Evolutionary conservation across 2,113 vertebrate genomes (phyloP).

Genomic region (Australoheros scitulus): DNA sequence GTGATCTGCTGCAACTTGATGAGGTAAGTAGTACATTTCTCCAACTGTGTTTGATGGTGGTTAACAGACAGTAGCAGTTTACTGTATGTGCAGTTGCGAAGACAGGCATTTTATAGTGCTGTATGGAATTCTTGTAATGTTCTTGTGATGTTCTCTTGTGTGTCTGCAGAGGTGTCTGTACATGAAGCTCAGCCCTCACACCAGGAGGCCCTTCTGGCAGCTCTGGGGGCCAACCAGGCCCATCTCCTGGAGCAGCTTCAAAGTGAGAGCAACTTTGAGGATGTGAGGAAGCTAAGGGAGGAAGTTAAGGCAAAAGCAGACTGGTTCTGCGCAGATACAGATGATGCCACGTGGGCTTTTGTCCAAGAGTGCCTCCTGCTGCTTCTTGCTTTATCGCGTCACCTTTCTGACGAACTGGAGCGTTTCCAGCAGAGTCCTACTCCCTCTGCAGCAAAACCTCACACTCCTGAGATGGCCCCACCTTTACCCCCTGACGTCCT

Average conservation of each 20-base stretch:
- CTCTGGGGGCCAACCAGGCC: conserved; percentile 78
- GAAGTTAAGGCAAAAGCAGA: conserved; percentile 38
- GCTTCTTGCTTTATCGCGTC: conserved; percentile 80
- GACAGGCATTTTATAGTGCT: neutral
- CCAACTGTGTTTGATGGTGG: too few relatives aligned
- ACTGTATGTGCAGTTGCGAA: too few relatives aligned
- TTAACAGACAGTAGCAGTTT: too few relatives aligned
- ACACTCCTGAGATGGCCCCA: conserved; percentile 81
- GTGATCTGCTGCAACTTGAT: too few relatives aligned
- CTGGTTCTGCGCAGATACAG: conserved; percentile 65
- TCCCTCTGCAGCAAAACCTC: conserved; percentile 37
- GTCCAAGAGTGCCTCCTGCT: conserved; percentile 83
- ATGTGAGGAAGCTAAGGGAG: conserved; percentile 65
- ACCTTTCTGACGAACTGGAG: conserved; percentile 76
- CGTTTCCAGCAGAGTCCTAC: conserved; percentile 62
- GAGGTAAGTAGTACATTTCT: too few relatives aligned
- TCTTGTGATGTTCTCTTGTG: neutral
- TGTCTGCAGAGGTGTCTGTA: conserved; percentile 64
- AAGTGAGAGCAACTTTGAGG: conserved; percentile 63
- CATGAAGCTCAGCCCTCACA: conserved; percentile 61
- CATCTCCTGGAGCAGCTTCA: conserved; percentile 78
- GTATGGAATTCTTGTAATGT: neutral
- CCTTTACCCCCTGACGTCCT: conserved; percentile 87
- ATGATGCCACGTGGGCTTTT: conserved; percentile 82
- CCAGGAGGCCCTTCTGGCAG: conserved; percentile 74